Evolutionary conservation across 2,888 invertebrate genomes (phyloP), one percentile per base, ranked within the genome.

Genomic region (Serrognathus titanus): DNA sequence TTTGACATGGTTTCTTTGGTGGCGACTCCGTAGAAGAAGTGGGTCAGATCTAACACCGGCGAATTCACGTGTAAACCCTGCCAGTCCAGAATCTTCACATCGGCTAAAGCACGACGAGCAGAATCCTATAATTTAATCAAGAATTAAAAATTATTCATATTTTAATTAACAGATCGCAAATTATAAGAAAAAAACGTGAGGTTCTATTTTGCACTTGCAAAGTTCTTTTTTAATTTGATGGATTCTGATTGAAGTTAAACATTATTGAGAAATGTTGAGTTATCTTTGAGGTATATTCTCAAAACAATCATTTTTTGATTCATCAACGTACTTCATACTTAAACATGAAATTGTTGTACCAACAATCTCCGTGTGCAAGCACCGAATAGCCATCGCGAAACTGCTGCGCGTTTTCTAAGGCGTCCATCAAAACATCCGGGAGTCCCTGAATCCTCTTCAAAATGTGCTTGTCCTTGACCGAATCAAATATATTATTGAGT

Each of bases 21-120:
- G 35, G 66, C 60, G 35, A 65, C 65, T 8, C 66, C 66, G 51
- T 69, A 73, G 11, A 74, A 47, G 52, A 72, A 61, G 50, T 74
- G 73, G 5, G 66, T 55, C 38, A 75, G 50, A 55, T 76, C 76
- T 37, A 66, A 54, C 9, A 64, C 70, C 1, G 71, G 71, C 8
- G 69, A 64, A 7, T 49, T 58, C 11, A 57, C n/a, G 35, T 47
- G 45, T 10, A 51, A 31, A 7, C 16, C 46, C 53, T 63, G 63
- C 50, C 58, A 62, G 36, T 63, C 63, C 10, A 63, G 45, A 39
- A 63, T 20, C 48, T 54, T 56, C 37, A 55, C 48, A 20, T 52
- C 50, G 24, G 24, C 24, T 31, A 31, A 31, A 20, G 49, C 24
- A 31, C 24, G 55, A n/a, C 13, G 47, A 13, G 36, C 39, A 16